phyloP scores from a whole-genome alignment of 1,140 invertebrate species.

The Trigoniulus corallinus region DNA sequence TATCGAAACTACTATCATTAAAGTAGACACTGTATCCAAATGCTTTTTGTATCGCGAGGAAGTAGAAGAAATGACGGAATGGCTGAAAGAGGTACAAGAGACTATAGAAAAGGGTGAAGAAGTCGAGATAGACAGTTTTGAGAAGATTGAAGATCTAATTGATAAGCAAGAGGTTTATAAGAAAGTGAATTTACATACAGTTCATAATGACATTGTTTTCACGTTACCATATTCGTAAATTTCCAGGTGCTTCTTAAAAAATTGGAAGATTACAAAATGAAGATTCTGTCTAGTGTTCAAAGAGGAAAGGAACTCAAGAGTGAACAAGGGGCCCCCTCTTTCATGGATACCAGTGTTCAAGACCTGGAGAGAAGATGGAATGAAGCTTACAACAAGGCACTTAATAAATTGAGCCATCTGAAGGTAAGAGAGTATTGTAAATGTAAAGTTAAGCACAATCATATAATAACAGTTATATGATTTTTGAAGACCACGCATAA shows the following conservation, averaged over 20 bases:
- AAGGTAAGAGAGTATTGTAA: conserved; percentile 31
- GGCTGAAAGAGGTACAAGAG: conserved; percentile 44
- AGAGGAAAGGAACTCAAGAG: conserved; percentile 71
- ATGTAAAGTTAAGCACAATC: neutral
- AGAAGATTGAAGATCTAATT: conserved; percentile 53
- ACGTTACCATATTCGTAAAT: conserved; percentile 1
- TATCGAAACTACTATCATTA: conserved; percentile 79
- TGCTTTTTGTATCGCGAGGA: conserved; percentile 81
- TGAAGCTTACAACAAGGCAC: conserved; percentile 64
- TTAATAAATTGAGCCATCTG: conserved; percentile 61
- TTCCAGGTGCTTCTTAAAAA: conserved; percentile 35
- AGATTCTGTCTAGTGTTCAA: conserved; percentile 77
- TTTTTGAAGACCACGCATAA: conserved; percentile 41
- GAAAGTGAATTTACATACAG: neutral
- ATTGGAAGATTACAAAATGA: conserved; percentile 65
- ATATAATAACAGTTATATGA: neutral
- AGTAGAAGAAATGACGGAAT: conserved; percentile 50
- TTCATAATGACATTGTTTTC: neutral
- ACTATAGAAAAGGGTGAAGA: conserved; percentile 28
- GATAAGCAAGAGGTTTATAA: conserved; percentile 48
- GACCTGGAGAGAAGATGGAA: conserved; percentile 74
- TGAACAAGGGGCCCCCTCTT: conserved; percentile 66
- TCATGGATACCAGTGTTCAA: conserved; percentile 64
- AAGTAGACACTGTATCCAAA: conserved; percentile 77
- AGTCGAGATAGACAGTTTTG: conserved; percentile 48